Percentiles rank a stretch among this genome's conserved stretches.
phyloP scores from a whole-genome alignment of 1,140 invertebrate species.

The Ridgeia piscesae region DNA sequence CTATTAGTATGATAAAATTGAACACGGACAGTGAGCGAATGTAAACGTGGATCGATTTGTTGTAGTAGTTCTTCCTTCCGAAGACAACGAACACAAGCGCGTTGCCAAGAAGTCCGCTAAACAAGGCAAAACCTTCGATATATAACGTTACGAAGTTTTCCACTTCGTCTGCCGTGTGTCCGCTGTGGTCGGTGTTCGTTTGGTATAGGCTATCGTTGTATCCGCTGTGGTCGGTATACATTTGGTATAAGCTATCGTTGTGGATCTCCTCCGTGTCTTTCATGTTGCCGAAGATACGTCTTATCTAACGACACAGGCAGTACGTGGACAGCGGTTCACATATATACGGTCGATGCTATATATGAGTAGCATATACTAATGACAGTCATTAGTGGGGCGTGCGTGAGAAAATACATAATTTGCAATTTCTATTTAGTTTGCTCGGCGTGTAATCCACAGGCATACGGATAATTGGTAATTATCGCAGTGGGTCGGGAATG shows the following conservation, averaged over 20 bases:
- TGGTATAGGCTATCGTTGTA: neutral
- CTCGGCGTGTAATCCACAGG: too few species aligned
- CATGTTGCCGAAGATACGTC: neutral
- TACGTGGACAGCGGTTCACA: too few species aligned
- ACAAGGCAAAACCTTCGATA: neutral
- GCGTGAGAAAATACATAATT: too few species aligned
- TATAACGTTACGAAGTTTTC: neutral
- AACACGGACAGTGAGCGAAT: neutral
- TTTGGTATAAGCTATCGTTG: neutral
- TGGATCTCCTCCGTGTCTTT: neutral
- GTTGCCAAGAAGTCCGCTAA: neutral
- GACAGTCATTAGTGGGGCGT: too few species aligned
- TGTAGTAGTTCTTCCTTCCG: neutral
- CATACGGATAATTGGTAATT: too few species aligned
- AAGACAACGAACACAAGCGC: neutral
- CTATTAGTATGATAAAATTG: neutral
- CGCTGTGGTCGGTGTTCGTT: neutral
- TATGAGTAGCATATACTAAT: too few species aligned
- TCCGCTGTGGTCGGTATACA: neutral
- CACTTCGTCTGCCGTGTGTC: neutral
- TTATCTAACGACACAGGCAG: neutral
- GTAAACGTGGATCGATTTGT: neutral
- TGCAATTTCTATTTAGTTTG: too few species aligned
- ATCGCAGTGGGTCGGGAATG: too few species aligned
- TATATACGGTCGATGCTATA: too few species aligned